phyloP scores from a whole-genome alignment of 2,888 invertebrate species.

The Timandra comae region DNA sequence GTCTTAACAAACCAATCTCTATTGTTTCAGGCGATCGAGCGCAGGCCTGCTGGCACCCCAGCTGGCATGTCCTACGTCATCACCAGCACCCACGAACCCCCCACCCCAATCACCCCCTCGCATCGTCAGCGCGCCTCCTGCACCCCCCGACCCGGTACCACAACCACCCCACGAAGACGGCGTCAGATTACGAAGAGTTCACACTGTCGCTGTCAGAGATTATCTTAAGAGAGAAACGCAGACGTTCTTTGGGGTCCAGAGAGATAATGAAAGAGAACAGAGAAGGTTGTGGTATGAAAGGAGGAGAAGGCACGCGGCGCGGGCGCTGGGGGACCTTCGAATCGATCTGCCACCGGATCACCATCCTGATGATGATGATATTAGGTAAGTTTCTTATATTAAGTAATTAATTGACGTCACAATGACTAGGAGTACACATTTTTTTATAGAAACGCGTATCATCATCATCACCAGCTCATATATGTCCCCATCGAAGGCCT shows the following conservation, averaged over 20 bases:
- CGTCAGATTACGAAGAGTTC: constrained; percentile 61
- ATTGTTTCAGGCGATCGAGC: constrained; percentile 55
- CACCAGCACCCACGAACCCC: constrained; percentile 45
- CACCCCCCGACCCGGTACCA: constrained; percentile 50
- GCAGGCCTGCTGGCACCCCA: constrained; percentile 65
- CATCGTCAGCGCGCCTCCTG: constrained; percentile 53
- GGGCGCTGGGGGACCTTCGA: constrained; percentile 79
- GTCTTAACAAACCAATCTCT: too few species aligned
- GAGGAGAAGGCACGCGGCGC: constrained; percentile 85
- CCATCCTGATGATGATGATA: constrained; percentile 78
- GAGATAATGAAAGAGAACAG: constrained; percentile 84
- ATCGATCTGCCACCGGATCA: constrained; percentile 77
- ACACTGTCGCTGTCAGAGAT: constrained; percentile 69
- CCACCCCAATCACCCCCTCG: constrained; percentile 59
- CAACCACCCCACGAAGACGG: constrained; percentile 64
- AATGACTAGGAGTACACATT: too few species aligned
- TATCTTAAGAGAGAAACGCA: constrained; percentile 88
- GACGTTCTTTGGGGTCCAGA: constrained; percentile 90
- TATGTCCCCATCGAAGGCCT: too few species aligned
- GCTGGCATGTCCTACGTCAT: constrained; percentile 59
- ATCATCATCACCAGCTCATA: too few species aligned
- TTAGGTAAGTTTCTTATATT: constrained; percentile 69
- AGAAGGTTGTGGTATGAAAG: constrained; percentile 87
- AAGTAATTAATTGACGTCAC: too few species aligned
- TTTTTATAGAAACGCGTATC: too few species aligned